phyloP scores from a whole-genome alignment of 2,888 invertebrate species.

The Caenorhabditis afra region DNA sequence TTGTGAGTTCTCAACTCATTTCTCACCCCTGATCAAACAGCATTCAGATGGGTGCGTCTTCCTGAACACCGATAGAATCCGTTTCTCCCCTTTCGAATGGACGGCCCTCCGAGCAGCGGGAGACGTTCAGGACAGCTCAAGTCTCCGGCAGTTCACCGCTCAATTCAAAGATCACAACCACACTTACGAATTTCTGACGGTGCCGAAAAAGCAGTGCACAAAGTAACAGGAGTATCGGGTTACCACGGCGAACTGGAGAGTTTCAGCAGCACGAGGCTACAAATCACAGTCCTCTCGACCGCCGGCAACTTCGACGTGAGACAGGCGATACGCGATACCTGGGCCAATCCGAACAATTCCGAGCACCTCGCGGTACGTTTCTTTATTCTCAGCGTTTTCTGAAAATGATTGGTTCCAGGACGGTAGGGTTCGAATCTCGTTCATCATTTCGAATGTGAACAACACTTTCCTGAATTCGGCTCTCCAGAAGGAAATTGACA shows the following conservation, averaged over 20 bases:
- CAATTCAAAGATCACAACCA: conserved; percentile 49
- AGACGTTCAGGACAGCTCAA: neutral
- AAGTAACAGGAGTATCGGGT: conserved; percentile 8
- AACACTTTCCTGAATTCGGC: conserved; percentile 28
- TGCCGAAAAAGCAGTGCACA: conserved; percentile 29
- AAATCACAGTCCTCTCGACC: conserved; percentile 56
- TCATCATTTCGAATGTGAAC: conserved; percentile 41
- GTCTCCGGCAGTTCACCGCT: neutral
- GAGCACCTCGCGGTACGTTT: conserved; percentile 27
- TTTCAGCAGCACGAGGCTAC: conserved; percentile 51
- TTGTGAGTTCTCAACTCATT: conserved; percentile 29
- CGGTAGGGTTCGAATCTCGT: conserved; percentile 40
- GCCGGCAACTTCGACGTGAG: conserved; percentile 56
- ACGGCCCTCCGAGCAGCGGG: conserved; percentile 1
- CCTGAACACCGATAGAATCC: conserved; percentile 33
- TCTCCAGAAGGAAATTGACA: conserved; percentile 55
- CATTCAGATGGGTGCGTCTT: conserved; percentile 30
- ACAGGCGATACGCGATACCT: conserved; percentile 61
- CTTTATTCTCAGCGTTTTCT: neutral
- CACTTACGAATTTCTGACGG: conserved; percentile 33
- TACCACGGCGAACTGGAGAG: no score
- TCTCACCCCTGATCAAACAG: neutral
- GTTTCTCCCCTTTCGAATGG: conserved; percentile 10
- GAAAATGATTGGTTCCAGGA: conserved; percentile 27
- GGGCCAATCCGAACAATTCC: conserved; percentile 55